Conservation (phyloP, 2,888 invertebrate genomes). For the Drosophila conformis region DNA sequence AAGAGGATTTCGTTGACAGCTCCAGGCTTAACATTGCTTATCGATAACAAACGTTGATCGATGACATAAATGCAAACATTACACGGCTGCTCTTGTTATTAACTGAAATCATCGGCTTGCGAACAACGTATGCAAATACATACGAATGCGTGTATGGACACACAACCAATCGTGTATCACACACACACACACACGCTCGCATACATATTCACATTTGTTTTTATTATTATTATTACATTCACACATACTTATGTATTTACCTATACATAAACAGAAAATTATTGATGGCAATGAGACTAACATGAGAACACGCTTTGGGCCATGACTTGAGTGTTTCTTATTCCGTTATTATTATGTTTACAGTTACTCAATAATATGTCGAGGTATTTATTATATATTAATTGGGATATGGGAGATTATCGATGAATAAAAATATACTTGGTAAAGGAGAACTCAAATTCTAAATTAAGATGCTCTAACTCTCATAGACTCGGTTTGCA, state of each 20-base stretch:
- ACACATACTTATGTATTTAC: background rate
- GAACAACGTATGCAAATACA: background rate
- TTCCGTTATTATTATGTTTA: background rate
- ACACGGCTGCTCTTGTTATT: background rate
- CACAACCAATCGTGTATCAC: background rate
- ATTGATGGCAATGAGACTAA: background rate
- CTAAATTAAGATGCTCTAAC: background rate
- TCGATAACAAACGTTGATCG: slow-evolving; percentile 1
- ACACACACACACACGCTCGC: background rate
- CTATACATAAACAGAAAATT: background rate
- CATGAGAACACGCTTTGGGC: background rate
- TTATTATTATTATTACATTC: background rate
- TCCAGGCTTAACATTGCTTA: background rate
- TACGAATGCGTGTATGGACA: background rate
- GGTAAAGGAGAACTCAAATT: background rate
- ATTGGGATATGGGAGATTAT: background rate
- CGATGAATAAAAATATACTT: background rate
- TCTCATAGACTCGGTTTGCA: background rate
- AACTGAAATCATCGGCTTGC: background rate
- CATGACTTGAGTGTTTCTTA: background rate
- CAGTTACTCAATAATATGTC: background rate
- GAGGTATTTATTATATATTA: background rate
- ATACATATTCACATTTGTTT: background rate
- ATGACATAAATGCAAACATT: background rate
- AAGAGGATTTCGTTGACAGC: background rate